A percentile compares a stretch with the other conserved stretches of the same genome.
Evolutionary conservation across 1,140 invertebrate genomes (phyloP).

Genomic region (Leptopilina clavipes): DNA sequence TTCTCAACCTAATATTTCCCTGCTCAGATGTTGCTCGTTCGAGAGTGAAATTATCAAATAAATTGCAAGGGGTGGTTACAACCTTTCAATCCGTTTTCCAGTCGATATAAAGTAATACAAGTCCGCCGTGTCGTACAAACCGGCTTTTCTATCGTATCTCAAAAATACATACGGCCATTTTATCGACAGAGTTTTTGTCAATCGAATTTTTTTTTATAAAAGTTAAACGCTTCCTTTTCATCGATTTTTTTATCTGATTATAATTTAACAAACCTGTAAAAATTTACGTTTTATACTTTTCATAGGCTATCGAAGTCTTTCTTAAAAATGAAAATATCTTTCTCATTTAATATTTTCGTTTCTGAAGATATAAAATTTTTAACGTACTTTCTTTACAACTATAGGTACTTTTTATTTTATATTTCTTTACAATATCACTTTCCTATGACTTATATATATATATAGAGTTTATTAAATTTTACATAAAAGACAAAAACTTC

Average conservation of each 20-base stretch:
- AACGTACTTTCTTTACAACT: neutral
- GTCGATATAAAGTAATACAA: constrained; percentile 32
- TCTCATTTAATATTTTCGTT: too few relatives aligned
- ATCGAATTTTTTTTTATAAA: neutral
- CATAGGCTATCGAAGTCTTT: too few relatives aligned
- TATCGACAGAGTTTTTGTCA: neutral
- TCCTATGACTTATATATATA: too few relatives aligned
- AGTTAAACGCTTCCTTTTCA: neutral
- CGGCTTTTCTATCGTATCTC: constrained; percentile 11
- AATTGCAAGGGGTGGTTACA: constrained; percentile 27
- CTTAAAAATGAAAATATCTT: too few relatives aligned
- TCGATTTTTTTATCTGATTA: neutral
- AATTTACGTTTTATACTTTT: neutral
- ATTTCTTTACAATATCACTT: neutral
- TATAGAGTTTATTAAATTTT: neutral
- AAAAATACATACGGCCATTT: constrained; percentile 5
- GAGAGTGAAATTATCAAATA: constrained; percentile 33
- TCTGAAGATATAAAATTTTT: too few relatives aligned
- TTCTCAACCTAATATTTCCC: constrained; percentile 4
- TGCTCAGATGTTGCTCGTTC: constrained; percentile 24
- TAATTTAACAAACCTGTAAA: neutral
- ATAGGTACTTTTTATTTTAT: neutral
- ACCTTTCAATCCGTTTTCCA: constrained; percentile 34
- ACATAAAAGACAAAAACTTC: neutral
- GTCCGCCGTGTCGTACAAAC: constrained; percentile 3